phyloP scores from a whole-genome alignment of 2,113 vertebrate species.

The Crypturellus undulatus region DNA sequence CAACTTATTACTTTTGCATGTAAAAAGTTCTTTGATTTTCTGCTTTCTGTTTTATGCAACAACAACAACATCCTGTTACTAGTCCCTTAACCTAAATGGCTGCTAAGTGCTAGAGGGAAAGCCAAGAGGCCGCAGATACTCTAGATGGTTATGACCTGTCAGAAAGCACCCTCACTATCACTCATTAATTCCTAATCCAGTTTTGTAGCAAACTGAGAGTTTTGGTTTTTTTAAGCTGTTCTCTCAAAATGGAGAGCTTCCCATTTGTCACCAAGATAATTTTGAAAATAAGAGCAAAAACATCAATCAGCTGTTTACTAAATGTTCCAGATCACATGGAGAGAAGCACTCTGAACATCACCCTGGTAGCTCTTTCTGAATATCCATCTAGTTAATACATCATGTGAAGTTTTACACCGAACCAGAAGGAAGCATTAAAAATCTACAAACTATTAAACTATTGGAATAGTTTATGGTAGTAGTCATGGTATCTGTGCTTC shows the following conservation, averaged over 20 bases:
- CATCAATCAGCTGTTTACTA: neutral
- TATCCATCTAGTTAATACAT: neutral
- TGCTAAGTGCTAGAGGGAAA: neutral
- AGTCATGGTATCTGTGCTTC: neutral
- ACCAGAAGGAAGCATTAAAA: neutral
- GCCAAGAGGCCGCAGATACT: neutral
- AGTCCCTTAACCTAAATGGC: too few relatives aligned
- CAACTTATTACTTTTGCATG: neutral
- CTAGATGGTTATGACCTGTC: neutral
- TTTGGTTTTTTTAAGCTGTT: neutral
- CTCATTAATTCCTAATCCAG: neutral
- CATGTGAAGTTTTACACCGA: neutral
- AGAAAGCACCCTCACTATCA: neutral
- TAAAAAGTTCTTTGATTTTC: neutral
- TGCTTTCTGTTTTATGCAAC: neutral
- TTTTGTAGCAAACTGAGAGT: neutral
- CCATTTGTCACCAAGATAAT: neutral
- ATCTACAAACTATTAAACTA: neutral
- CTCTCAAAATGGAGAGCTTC: neutral
- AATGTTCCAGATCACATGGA: neutral
- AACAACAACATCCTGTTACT: neutral
- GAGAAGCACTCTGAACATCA: neutral
- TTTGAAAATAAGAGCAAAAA: constrained; percentile 18
- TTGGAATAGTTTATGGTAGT: too few relatives aligned
- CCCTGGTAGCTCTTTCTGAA: neutral